Evolutionary conservation across 2,113 vertebrate species (phyloP).

Genomic region (Nerophis ophidion): DNA sequence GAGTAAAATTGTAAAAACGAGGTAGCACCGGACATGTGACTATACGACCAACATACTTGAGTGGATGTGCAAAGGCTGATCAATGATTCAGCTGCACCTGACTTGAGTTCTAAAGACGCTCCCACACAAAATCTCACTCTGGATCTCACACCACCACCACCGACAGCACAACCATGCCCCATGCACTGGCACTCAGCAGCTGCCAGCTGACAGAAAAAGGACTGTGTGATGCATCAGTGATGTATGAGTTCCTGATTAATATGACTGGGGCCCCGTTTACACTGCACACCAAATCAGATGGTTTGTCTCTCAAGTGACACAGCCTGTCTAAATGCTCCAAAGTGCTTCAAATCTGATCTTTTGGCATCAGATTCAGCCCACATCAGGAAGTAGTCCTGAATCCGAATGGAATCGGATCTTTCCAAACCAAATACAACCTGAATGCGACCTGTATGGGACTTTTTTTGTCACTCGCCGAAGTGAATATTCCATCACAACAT

Average conservation of each 20-base stretch:
- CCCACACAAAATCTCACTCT: constrained; percentile 48
- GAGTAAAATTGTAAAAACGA: not conserved
- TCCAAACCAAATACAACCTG: too few species aligned
- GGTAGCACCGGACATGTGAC: constrained; percentile 20
- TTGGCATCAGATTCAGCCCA: too few species aligned
- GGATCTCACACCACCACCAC: constrained; percentile 14
- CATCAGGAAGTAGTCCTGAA: too few species aligned
- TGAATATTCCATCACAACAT: too few species aligned
- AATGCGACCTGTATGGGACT: too few species aligned
- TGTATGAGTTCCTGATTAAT: not conserved
- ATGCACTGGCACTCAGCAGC: constrained; percentile 26
- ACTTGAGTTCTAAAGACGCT: constrained; percentile 32
- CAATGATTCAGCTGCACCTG: constrained; percentile 39
- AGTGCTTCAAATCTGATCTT: too few species aligned
- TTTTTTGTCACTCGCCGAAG: too few species aligned
- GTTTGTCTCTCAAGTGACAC: too few species aligned
- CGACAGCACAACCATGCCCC: constrained; percentile 6
- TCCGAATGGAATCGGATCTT: too few species aligned
- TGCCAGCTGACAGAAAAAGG: constrained; percentile 22
- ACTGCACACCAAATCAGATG: too few species aligned
- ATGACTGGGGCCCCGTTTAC: too few species aligned
- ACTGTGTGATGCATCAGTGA: constrained; percentile 31
- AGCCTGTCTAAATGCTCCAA: too few species aligned
- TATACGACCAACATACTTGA: constrained; percentile 17
- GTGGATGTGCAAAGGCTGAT: constrained; percentile 26